Base-by-base conservation (phyloP, 1,140 invertebrate species). In the Trypoxylus dichotomus region DNA sequence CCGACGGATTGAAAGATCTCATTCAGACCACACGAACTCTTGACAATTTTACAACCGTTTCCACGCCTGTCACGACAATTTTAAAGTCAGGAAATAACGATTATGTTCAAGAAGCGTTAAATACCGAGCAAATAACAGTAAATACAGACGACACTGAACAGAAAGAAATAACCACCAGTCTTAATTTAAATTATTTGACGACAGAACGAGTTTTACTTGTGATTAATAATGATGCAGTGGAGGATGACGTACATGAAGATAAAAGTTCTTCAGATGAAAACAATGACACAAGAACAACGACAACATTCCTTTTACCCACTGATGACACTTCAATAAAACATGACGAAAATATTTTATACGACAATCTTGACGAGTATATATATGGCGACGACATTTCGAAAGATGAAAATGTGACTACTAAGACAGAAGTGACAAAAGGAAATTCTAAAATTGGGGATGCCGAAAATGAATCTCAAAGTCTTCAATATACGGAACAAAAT, bases 31-130 rank as follows among this genome's bases (percentile, higher is more conserved):
- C 47, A 19, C 47, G 60, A 68, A 24, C 60, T 29, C 24, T 29
- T 27, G 24, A 68, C 60, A 68, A 68, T 68, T 68, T 68, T 68
- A 68, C 60, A 29, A 68, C 60, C 21, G 47, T 54, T 54, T 19
- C 47, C 47, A 19, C 47, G 13, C 47, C 47, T 54, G 47, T 54
- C 47, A 54, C 47, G 15, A 54, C 47, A 6, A 54, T 15, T 54
- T 54, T 54, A 54, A 54, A 54, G 47, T 54, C 47, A 19, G 47
- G 47, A 54, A 54, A 54, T 54, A 54, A 54, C 19, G 47, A 54
- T 54, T 54, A 54, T 54, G 47, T n/a, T 19, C 15, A 54, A 54
- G 47, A 54, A 54, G 47, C 19, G 47, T 54, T 54, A 54, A 19
- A 15, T 54, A 54, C n/a, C 19, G 19, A 54, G n/a, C 47, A 54